These are phyloP conservation scores for Plecturocebus donacophilus DNA, from an alignment of 2,113 vertebrate species.

Conservation along the genomic window DNA sequence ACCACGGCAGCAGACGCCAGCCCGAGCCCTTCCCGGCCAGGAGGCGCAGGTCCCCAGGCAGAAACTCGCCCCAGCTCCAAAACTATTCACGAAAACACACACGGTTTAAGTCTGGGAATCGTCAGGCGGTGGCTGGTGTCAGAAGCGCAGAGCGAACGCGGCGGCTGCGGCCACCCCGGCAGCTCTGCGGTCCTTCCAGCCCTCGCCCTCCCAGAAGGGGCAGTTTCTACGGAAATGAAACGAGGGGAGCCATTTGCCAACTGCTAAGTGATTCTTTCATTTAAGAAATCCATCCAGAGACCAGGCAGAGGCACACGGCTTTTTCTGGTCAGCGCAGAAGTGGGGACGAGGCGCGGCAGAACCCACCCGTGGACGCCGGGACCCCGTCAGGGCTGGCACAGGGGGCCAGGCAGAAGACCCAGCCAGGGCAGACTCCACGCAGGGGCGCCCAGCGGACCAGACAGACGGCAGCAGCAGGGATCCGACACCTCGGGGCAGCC, in stretches of 20 bases:
- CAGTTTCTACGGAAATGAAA: not conserved
- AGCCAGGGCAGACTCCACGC: accelerated
- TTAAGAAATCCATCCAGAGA: not conserved
- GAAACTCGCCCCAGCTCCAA: slow-evolving; percentile 1
- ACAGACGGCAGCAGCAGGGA: not conserved
- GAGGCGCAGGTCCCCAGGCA: accelerated
- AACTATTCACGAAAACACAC: not conserved
- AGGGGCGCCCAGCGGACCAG: not conserved
- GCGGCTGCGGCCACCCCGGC: accelerated
- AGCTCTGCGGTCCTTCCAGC: accelerated
- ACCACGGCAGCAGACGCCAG: not conserved
- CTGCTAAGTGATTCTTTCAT: not conserved
- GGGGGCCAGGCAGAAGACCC: accelerated
- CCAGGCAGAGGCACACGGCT: not conserved
- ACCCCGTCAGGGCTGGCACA: not conserved
- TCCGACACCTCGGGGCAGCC: not conserved
- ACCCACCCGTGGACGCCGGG: not conserved
- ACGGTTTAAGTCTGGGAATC: not conserved
- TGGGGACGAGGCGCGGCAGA: accelerated
- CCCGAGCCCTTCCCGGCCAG: accelerated
- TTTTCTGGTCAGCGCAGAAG: not conserved
- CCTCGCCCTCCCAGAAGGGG: not conserved
- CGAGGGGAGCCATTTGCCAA: not conserved
- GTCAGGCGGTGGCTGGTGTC: not conserved
- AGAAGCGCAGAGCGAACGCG: accelerated